Base-by-base conservation (phyloP, 1,140 invertebrate species). In the Temnothorax longispinosus region DNA sequence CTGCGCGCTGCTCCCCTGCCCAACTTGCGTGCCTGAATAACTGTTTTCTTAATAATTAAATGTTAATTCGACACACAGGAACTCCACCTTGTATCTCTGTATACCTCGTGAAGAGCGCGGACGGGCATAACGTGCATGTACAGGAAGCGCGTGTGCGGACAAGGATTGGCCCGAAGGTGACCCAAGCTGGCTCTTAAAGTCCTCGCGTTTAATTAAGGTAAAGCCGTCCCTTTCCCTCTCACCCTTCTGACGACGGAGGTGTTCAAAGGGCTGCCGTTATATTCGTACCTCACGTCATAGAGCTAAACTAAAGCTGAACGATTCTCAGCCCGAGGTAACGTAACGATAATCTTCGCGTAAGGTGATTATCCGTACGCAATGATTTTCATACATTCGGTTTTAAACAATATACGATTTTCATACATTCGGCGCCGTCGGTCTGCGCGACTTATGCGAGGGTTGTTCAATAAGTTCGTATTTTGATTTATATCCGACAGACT, bases 11-110 rank as follows among this genome's bases (percentile, higher is more conserved):
- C 94, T 92, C 84, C 91, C 89, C 90, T 94, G 92, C 93, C 94
- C 94, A 93, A 95, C 91, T 94, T 94, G 95, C 94, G 94, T 95
- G 94, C 94, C 94, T 95, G 91, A 94, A 89, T 84, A 91, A 91
- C 89, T 91, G 90, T 91, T 91, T 91, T 91, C 90, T 91, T 91
- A 91, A 91, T 91, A 87, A 88, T 88, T 91, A 91, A 90, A 91
- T 91, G 88, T 91, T 88, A 86, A 90, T 87, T 88, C 84, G 6
- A 85, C 62, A 87, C 67, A 87, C 89, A 91, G 82, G 65, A 84
- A 88, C 89, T 91, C 78, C 87, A 91, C 71, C 84, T 90, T 87
- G 69, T 75, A 89, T 89, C 87, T 90, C 89, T 91, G 87, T 91
- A 91, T 87, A 91, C 85, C 87, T 90, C 80, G 90, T 89, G 89